These are phyloP conservation scores for Candidula unifasciata DNA, from an alignment of 2,888 invertebrate genomes.

Conservation along the genomic window DNA sequence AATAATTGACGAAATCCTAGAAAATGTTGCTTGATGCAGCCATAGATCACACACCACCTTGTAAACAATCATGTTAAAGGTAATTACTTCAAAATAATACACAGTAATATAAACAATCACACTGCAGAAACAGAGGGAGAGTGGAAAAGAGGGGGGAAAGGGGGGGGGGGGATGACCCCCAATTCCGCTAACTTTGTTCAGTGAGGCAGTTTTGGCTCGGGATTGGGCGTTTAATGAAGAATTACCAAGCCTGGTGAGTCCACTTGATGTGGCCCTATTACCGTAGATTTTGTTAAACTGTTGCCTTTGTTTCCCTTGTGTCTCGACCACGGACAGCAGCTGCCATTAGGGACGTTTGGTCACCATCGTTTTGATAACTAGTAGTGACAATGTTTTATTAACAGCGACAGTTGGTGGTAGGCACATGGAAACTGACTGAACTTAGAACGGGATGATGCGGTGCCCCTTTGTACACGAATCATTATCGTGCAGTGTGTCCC, in stretches of 20 bases:
- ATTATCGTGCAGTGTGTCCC: too few relatives aligned
- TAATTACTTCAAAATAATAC: not conserved
- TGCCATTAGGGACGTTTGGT: not conserved
- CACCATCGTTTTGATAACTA: not conserved
- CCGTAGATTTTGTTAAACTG: not conserved
- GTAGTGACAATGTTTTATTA: not conserved
- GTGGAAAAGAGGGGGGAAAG: not conserved
- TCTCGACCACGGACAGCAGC: not conserved
- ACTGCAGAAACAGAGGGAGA: too few relatives aligned
- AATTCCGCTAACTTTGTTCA: conserved; percentile 1
- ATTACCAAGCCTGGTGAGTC: not conserved
- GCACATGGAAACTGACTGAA: not conserved
- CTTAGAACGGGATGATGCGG: not conserved
- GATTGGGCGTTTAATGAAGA: conserved; percentile 24
- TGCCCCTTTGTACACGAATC: too few relatives aligned
- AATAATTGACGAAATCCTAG: too few relatives aligned
- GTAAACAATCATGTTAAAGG: conserved; percentile 9
- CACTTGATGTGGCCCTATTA: not conserved
- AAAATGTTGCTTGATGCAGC: too few relatives aligned
- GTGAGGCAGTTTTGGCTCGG: not conserved
- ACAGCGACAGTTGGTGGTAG: not conserved
- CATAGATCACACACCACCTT: not conserved
- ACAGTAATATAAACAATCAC: too few relatives aligned
- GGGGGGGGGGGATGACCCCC: not conserved
- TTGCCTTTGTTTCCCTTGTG: not conserved